Evolutionary conservation across 2,113 vertebrate species (phyloP).

Genomic region (Symphodus melops): DNA sequence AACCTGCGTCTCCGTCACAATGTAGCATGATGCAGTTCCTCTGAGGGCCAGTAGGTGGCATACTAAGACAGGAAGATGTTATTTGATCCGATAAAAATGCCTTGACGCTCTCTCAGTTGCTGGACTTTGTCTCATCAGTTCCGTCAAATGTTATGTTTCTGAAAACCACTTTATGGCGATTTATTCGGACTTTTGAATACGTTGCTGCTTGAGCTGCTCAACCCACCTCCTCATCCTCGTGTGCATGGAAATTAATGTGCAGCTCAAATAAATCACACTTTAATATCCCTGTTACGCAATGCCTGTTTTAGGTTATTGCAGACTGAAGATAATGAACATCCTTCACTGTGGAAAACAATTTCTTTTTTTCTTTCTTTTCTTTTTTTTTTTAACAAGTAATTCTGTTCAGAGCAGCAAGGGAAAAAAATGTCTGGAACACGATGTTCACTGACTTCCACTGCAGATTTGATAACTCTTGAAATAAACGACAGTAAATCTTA

Average conservation of each 20-base stretch:
- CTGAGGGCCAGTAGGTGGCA: constrained; percentile 47
- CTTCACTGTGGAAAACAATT: neutral
- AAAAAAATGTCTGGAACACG: neutral
- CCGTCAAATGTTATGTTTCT: constrained; percentile 21
- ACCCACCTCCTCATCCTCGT: constrained; percentile 14
- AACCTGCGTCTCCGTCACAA: neutral
- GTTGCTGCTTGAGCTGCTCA: neutral
- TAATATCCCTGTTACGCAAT: constrained; percentile 24
- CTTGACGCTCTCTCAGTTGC: constrained; percentile 5
- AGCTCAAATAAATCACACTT: constrained; percentile 46
- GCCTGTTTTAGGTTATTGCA: constrained; percentile 27
- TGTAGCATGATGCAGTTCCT: constrained; percentile 3
- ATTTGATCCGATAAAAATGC: constrained; percentile 30
- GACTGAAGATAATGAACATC: neutral
- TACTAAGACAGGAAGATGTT: constrained; percentile 11
- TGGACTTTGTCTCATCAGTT: constrained; percentile 24
- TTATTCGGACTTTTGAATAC: constrained; percentile 6
- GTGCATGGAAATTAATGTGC: constrained; percentile 48
- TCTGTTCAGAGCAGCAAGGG: neutral
- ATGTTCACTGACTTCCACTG: constrained; percentile 3
- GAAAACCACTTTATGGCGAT: constrained; percentile 21
- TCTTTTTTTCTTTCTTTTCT: too few species aligned
- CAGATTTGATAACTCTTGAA: neutral
- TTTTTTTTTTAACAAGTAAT: neutral
- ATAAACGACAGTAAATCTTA: neutral